Conservation (phyloP, 2,113 vertebrate species). For the Beaufortia kweichowensis region DNA sequence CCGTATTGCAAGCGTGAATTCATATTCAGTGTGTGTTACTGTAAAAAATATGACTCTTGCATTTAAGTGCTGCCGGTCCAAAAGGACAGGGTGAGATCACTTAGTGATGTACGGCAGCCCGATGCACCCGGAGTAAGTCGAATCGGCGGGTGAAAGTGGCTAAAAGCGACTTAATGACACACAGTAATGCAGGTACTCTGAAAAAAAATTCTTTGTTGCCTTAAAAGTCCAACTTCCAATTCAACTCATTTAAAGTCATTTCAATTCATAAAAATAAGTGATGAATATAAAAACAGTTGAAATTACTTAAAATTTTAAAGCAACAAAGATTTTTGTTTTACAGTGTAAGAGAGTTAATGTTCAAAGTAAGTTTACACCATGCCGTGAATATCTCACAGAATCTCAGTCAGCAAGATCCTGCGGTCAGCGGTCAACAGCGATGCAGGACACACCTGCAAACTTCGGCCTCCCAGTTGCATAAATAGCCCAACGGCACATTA, state of each 20-base stretch:
- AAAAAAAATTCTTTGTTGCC: no score
- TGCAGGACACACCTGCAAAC: not conserved
- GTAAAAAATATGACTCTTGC: conserved; percentile 10
- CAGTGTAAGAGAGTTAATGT: not conserved
- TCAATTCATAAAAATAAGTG: no score
- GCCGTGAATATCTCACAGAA: not conserved
- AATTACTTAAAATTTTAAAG: no score
- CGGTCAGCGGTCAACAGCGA: not conserved
- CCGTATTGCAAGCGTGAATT: not conserved
- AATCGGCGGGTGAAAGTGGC: conserved; percentile 41
- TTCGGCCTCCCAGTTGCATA: not conserved
- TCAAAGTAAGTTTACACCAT: not conserved
- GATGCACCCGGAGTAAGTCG: conserved; percentile 20
- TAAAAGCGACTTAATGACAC: conserved; percentile 51
- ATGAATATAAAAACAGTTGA: no score
- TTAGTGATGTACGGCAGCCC: conserved; percentile 41
- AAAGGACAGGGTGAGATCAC: conserved; percentile 17
- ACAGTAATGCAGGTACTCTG: conserved; percentile 21
- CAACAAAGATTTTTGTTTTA: no score
- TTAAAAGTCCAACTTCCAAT: no score
- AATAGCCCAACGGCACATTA: conserved; percentile 14
- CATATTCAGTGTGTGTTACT: not conserved
- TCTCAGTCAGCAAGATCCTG: not conserved
- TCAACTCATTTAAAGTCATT: no score
- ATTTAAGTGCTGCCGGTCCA: conserved; percentile 20